Conservation (phyloP, 2,113 vertebrate species). For the Phyllostomus discolor region DNA sequence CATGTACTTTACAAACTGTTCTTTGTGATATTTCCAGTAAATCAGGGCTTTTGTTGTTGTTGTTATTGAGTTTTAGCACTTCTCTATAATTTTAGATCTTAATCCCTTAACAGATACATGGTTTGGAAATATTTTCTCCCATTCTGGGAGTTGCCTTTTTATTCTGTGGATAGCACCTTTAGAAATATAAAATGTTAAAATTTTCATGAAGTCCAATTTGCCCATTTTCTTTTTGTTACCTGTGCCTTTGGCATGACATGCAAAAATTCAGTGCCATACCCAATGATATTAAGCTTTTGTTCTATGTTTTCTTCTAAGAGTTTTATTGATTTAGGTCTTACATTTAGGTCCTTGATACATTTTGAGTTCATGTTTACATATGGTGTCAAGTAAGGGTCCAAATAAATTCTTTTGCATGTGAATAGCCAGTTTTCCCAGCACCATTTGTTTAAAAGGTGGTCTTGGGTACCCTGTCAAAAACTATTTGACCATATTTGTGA, state of each 20-base stretch:
- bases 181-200: background rate
- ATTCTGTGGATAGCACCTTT: background rate
- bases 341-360: background rate
- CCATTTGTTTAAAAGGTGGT: background rate
- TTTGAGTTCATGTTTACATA: background rate
- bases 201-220: background rate
- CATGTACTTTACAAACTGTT: background rate
- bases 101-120: background rate
- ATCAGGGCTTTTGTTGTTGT: background rate
- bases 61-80: background rate
- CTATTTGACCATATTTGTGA: background rate
- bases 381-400: background rate
- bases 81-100: background rate
- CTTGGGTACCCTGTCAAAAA: background rate
- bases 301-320: background rate
- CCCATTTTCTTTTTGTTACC: background rate
- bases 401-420: background rate
- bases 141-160: background rate
- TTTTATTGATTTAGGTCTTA: background rate
- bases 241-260: background rate
- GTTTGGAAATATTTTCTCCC: background rate
- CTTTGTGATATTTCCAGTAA: background rate
- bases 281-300: background rate
- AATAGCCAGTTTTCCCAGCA: background rate
- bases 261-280: background rate